Percentiles rank a stretch among this genome's conserved stretches.
Conservation (phyloP, 2,888 invertebrate genomes). For the Xestia rhomboidea region DNA sequence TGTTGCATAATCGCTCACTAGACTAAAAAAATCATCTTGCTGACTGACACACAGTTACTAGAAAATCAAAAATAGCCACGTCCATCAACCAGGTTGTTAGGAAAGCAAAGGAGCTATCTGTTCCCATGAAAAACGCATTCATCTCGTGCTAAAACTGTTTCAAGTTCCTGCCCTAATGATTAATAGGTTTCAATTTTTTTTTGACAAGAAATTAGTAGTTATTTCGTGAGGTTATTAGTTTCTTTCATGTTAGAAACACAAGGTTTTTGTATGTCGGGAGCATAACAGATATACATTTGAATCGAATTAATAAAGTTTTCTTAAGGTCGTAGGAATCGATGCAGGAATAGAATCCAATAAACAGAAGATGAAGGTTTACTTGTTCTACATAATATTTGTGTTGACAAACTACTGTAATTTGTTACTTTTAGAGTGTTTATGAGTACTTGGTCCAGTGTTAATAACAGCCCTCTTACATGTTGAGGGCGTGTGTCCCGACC, state of each 20-base stretch:
- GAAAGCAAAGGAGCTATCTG: constrained; percentile 25
- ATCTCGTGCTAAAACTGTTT: constrained; percentile 40
- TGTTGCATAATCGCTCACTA: constrained; percentile 25
- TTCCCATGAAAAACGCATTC: constrained; percentile 56
- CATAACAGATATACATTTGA: constrained; percentile 21
- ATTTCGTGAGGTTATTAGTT: constrained; percentile 5
- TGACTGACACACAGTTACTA: constrained; percentile 45
- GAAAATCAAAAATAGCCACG: constrained; percentile 49
- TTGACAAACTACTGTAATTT: not conserved
- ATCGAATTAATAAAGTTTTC: constrained; percentile 35
- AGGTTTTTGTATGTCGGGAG: constrained; percentile 14
- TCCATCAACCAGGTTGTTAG: constrained; percentile 54
- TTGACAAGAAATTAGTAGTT: constrained; percentile 31
- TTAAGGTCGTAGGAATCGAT: constrained; percentile 16
- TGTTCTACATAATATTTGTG: not conserved
- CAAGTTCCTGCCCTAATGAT: constrained; percentile 32
- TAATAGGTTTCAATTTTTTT: constrained; percentile 46
- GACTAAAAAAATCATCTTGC: constrained; percentile 26
- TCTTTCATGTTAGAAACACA: constrained; percentile 11
- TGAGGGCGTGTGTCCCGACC: no score
- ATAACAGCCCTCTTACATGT: not conserved
- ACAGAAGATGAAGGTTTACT: not conserved
- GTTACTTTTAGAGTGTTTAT: not conserved
- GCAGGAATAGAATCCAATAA: constrained; percentile 6
- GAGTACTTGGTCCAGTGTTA: not conserved